Percentiles rank a stretch among this genome's conserved stretches.
These are phyloP conservation scores for Oreortyx pictus DNA, from an alignment of 2,797 vertebrate genomes.

Conservation along the genomic window DNA sequence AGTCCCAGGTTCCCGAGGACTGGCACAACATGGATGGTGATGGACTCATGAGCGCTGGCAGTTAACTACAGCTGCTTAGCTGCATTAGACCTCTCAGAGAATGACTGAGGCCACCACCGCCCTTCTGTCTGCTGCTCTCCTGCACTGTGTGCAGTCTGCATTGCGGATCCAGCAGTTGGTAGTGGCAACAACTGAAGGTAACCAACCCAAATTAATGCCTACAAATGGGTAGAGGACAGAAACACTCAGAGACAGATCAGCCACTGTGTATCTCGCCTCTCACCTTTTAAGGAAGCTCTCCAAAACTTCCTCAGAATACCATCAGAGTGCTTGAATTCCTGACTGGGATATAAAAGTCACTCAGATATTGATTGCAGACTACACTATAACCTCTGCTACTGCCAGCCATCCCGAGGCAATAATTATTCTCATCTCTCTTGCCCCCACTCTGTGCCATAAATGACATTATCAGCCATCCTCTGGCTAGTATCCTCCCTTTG, in stretches of 20 bases:
- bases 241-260: background rate
- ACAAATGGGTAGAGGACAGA: background rate
- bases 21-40: background rate
- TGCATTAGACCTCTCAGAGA: background rate
- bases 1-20: background rate
- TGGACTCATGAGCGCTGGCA: background rate
- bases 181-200: background rate
- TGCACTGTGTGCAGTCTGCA: background rate
- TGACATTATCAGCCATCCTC: slow-evolving; percentile 47
- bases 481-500: slow-evolving; percentile 27
- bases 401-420: background rate
- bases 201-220: background rate
- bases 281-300: background rate
- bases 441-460: slow-evolving; percentile 30
- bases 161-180: background rate
- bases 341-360: slow-evolving; percentile 9
- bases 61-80: background rate
- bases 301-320: background rate
- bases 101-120: background rate
- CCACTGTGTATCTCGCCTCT: background rate
- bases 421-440: slow-evolving; percentile 1
- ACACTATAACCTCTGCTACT: background rate
- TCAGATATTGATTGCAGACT: background rate
- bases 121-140: background rate
- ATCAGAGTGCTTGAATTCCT: background rate